These are phyloP conservation scores for Thereva nobilitata DNA, from an alignment of 2,888 invertebrate genomes.

Conservation along the genomic window DNA sequence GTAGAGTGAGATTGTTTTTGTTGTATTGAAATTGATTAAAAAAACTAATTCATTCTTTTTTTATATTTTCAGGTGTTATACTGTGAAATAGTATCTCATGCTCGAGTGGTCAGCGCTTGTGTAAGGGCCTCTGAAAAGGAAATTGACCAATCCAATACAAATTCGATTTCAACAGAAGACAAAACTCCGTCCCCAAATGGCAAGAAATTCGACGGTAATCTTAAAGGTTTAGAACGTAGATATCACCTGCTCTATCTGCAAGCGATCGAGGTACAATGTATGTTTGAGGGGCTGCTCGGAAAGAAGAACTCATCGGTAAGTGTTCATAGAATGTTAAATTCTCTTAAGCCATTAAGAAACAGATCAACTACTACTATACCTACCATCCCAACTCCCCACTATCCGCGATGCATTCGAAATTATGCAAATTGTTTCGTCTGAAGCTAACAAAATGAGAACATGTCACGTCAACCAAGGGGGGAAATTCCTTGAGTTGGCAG, in stretches of 20 bases:
- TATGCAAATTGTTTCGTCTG: too few relatives aligned
- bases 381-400: too few relatives aligned
- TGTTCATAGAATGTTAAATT: slow-evolving; percentile 36
- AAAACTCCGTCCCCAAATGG: slow-evolving; percentile 47
- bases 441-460: too few relatives aligned
- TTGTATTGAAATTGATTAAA: not conserved
- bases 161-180: slow-evolving; percentile 48
- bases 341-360: too few relatives aligned
- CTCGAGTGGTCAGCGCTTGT: slow-evolving; percentile 81
- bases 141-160: slow-evolving; percentile 46
- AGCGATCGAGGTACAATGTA: slow-evolving; percentile 90
- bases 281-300: slow-evolving; percentile 79
- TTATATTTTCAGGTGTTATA: slow-evolving; percentile 77
- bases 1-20: not conserved
- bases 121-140: slow-evolving; percentile 68
- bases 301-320: slow-evolving; percentile 69
- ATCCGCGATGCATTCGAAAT: too few relatives aligned
- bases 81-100: slow-evolving; percentile 90
- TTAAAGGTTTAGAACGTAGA: slow-evolving; percentile 75
- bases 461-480: too few relatives aligned
- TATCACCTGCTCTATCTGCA: slow-evolving; percentile 89
- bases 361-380: too few relatives aligned
- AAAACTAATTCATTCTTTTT: slow-evolving; percentile 36
- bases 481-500: too few relatives aligned
- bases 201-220: slow-evolving; percentile 54